phyloP scores from a whole-genome alignment of 2,797 vertebrate species.

The Sebastes vulpes region DNA sequence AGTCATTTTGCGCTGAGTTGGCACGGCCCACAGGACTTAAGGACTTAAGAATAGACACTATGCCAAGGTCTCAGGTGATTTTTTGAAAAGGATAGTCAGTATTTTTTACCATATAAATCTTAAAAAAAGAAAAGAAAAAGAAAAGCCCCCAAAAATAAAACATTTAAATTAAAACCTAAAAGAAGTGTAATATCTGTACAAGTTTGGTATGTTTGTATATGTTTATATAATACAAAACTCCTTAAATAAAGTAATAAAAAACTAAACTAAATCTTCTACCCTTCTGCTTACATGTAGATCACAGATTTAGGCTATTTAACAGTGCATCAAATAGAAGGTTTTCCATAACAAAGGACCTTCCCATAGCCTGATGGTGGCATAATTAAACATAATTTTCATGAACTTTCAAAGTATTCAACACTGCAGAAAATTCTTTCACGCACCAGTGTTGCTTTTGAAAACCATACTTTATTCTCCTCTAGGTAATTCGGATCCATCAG shows the following conservation, averaged over 20 bases:
- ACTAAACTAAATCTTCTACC: neutral
- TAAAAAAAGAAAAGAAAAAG: neutral
- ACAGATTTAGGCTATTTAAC: neutral
- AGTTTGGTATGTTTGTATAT: neutral
- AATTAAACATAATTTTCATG: neutral
- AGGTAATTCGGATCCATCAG: conserved; percentile 46
- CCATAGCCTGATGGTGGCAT: neutral
- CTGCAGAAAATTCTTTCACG: neutral
- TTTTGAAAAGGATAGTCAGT: neutral
- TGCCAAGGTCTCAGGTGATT: neutral
- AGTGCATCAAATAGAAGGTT: neutral
- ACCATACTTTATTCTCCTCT: conserved; percentile 20
- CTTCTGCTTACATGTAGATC: neutral
- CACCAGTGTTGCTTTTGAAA: conserved; percentile 6
- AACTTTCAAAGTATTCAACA: conserved; percentile 17
- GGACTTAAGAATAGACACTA: conserved; percentile 11
- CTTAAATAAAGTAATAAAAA: neutral
- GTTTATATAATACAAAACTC: neutral
- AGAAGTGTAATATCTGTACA: neutral
- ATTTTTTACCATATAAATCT: neutral
- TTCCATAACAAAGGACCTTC: neutral
- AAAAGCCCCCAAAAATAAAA: neutral
- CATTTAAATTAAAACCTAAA: neutral
- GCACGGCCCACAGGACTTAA: neutral
- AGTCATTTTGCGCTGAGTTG: neutral